Evolutionary conservation across 2,113 vertebrate species (phyloP), one percentile per base, ranked within the genome.

Genomic region (Hypocryptadius cinnamomeus): DNA sequence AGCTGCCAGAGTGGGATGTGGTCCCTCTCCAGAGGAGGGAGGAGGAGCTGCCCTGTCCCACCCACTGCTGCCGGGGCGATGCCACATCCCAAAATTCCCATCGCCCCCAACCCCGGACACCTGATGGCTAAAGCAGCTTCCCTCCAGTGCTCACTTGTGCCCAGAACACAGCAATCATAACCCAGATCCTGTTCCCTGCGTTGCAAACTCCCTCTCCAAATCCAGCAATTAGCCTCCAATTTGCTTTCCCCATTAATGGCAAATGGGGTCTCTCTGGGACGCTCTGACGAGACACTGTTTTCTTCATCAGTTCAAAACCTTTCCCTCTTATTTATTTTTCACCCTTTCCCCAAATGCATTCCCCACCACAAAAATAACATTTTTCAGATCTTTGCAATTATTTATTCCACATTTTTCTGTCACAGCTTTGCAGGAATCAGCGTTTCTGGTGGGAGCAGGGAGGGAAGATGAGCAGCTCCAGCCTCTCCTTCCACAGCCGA

Each of bases 181-280:
- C 81, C 48, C 93, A 80, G 93, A 86, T 93, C 93, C 92, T 61
- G 76, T 95, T 93, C 68, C 93, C 90, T 53, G 24, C 1, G 2
- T 64, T 0, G 2, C 54, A 79, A 85, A 87, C 64, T 12, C 54
- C 71, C 71, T 79, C 65, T 48, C 70, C 88, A 94, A 94, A 96
- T 91, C 89, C 91, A 95, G 87, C 94, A 94, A 96, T 96, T 96
- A 96, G 87, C 78, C 85, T 93, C 71, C 86, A 90, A 91, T 95
- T 96, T 92, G 92, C 94, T 93, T 94, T 96, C 90, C 91, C 91
- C 92, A 68, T 87, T 94, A 92, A 95, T 87, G 79, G 88, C 92
- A 72, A 92, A 11, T 0, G 15, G 69, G 73, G 28, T 93, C 92
- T 92, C 94, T 57, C 83, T 1, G 82, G 96, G 78, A 93, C 0